phyloP scores from a whole-genome alignment of 2,888 invertebrate species.

The Nomada goodeniana region DNA sequence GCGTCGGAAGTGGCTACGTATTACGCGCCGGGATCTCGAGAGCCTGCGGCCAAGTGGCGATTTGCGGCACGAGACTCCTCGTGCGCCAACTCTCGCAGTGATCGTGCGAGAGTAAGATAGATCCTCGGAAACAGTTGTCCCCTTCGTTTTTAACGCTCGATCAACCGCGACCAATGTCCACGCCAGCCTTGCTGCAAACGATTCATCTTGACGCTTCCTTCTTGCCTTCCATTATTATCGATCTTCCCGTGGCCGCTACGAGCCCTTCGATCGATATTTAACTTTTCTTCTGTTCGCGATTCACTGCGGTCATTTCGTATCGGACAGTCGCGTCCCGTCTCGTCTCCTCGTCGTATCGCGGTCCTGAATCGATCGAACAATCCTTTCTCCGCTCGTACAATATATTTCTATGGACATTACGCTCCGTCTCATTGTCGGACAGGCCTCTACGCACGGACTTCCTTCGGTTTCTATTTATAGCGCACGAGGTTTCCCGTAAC shows the following conservation, averaged over 20 bases:
- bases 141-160: constrained; percentile 20
- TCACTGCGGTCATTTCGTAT: constrained; percentile 7
- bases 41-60: not conserved
- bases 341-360: not conserved
- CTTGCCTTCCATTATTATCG: constrained; percentile 40
- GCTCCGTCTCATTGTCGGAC: too few species aligned
- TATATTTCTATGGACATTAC: not conserved
- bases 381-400: constrained; percentile 12
- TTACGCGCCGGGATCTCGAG: not conserved
- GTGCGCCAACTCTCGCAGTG: not conserved
- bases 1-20: constrained; percentile 30
- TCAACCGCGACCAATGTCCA: not conserved
- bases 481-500: not conserved
- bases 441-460: not conserved
- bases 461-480: constrained; percentile 30
- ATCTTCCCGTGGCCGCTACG: constrained; percentile 24
- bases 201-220: constrained; percentile 37
- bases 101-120: not conserved
- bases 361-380: constrained; percentile 33
- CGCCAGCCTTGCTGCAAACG: not conserved
- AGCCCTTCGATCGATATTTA: constrained; percentile 35
- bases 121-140: constrained; percentile 11
- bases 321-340: not conserved
- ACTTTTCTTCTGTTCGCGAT: constrained; percentile 16
- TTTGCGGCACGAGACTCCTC: not conserved